Conservation (phyloP, 1,140 invertebrate species). For the Hycleus phaleratus region DNA sequence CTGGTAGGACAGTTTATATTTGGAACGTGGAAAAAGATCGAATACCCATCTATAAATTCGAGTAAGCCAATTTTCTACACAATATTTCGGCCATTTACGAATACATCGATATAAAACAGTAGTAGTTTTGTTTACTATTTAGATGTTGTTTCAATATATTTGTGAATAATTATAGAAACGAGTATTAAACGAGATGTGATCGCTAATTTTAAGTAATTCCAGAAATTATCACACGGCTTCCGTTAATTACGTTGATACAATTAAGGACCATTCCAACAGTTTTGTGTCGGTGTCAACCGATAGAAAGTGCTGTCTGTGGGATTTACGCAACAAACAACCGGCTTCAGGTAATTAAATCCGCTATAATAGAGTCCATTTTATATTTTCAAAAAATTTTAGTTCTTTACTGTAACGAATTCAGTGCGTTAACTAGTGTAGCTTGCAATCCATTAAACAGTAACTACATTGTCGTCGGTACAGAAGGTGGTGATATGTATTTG, state of each 20-base stretch:
- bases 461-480: slow-evolving; percentile 23
- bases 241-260: slow-evolving; percentile 25
- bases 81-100: neutral
- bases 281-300: slow-evolving; percentile 28
- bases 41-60: slow-evolving; percentile 14
- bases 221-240: slow-evolving; percentile 27
- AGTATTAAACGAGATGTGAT: no score
- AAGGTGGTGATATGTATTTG: slow-evolving; percentile 31
- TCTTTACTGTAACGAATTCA: slow-evolving; percentile 34
- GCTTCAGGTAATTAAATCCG: slow-evolving; percentile 20
- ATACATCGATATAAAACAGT: no score
- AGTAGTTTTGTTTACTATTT: no score
- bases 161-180: no score
- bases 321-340: slow-evolving; percentile 18
- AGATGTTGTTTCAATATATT: no score
- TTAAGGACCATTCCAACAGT: slow-evolving; percentile 23
- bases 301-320: slow-evolving; percentile 30
- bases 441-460: slow-evolving; percentile 27
- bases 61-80: slow-evolving; percentile 9
- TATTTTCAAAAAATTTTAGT: slow-evolving; percentile 22
- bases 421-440: slow-evolving; percentile 24
- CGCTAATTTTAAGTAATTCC: neutral
- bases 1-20: slow-evolving; percentile 16
- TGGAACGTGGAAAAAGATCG: slow-evolving; percentile 16
- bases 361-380: neutral